These are phyloP conservation scores for Ceratosolen fusciceps DNA, from an alignment of 1,140 invertebrate species.

Conservation along the genomic window DNA sequence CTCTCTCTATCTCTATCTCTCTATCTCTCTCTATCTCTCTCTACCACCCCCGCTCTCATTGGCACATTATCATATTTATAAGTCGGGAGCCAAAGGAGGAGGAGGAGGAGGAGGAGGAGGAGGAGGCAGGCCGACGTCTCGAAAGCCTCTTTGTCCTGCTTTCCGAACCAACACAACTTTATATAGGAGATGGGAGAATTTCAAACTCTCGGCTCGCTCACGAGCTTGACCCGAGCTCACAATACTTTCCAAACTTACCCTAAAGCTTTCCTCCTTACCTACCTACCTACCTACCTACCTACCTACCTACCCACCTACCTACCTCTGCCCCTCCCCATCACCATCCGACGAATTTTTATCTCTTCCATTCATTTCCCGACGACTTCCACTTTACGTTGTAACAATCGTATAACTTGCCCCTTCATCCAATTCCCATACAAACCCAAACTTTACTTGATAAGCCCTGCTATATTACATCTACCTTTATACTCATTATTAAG, in stretches of 20 bases:
- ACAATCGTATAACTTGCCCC: not conserved
- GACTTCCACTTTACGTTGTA: not conserved
- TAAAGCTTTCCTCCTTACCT: not conserved
- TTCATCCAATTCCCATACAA: not conserved
- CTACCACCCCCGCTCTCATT: slow-evolving; percentile 37
- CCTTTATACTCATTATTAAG: too few species aligned
- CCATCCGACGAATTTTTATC: not conserved
- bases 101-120: too few species aligned
- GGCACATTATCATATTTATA: slow-evolving; percentile 59
- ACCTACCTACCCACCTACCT: too few species aligned
- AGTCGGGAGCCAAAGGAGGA: slow-evolving; percentile 49
- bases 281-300: too few species aligned
- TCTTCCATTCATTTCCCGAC: not conserved
- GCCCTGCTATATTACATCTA: too few species aligned
- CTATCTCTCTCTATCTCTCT: too few species aligned
- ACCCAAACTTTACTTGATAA: not conserved
- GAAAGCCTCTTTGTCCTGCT: not conserved
- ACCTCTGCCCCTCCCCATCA: not conserved
- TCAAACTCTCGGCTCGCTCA: not conserved
- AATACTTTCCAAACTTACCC: slow-evolving; percentile 7
- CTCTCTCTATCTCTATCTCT: too few species aligned
- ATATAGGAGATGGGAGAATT: not conserved
- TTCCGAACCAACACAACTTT: not conserved
- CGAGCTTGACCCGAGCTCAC: not conserved
- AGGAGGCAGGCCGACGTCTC: not conserved